Conservation (phyloP, 2,797 vertebrate species). For the Discoglossus pictus region DNA sequence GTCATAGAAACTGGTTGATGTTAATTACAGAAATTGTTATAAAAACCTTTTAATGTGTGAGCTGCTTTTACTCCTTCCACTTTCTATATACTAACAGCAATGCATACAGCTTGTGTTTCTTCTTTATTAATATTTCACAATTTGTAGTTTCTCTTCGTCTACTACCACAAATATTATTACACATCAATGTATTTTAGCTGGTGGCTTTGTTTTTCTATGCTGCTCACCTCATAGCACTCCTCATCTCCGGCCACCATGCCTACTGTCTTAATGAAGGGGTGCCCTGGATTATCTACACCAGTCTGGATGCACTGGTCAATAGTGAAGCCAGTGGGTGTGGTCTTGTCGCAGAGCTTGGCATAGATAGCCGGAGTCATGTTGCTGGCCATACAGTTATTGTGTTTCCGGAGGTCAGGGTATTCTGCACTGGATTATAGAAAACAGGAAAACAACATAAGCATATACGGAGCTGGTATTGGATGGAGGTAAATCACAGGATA, state of each 20-base stretch:
- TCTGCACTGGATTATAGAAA: constrained; percentile 78
- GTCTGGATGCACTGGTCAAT: constrained; percentile 96
- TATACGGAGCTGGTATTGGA: not conserved
- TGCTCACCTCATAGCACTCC: constrained; percentile 90
- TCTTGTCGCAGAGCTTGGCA: constrained; percentile 84
- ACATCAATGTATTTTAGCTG: no score
- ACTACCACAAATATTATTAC: no score
- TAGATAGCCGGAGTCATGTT: constrained; percentile 89
- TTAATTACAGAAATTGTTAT: no score
- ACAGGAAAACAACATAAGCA: not conserved
- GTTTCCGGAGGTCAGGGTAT: constrained; percentile 93
- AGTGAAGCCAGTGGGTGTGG: constrained; percentile 88
- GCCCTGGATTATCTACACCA: constrained; percentile 94
- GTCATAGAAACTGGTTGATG: no score
- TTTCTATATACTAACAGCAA: no score
- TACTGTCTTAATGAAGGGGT: constrained; percentile 93
- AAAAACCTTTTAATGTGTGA: no score
- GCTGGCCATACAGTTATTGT: constrained; percentile 98
- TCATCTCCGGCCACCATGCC: constrained; percentile 91
- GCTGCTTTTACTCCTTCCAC: no score
- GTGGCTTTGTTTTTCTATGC: not conserved
- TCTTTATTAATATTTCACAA: no score
- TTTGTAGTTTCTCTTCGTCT: no score
- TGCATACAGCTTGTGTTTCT: no score
- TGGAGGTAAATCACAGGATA: no score